Evolutionary conservation across 2,888 invertebrate genomes (phyloP).

Genomic region (Hypselothyrea guttata): DNA sequence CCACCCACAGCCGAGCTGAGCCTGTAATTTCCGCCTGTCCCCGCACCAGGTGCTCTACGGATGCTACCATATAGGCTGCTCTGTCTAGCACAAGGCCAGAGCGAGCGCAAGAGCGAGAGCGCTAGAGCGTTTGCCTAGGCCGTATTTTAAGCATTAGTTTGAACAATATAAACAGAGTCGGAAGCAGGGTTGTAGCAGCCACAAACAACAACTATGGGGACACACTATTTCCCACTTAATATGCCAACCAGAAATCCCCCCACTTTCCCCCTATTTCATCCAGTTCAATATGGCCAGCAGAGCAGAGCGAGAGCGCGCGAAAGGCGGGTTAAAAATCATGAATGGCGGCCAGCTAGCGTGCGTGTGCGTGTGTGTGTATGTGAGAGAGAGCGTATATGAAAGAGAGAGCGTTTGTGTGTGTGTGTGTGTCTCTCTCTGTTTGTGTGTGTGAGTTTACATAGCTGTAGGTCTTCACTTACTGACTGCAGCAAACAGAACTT

Average conservation of each 20-base stretch:
- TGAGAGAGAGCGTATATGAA: slow-evolving; percentile 2
- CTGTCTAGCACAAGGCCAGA: not conserved
- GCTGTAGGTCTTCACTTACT: slow-evolving; percentile 77
- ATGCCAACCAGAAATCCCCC: not conserved
- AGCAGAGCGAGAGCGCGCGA: slow-evolving; percentile 7
- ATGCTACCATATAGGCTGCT: slow-evolving; percentile 19
- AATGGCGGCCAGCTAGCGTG: slow-evolving; percentile 54
- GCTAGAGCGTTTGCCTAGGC: slow-evolving; percentile 51
- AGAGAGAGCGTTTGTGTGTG: slow-evolving; percentile 23
- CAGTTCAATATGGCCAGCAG: no score
- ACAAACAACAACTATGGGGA: slow-evolving; percentile 24
- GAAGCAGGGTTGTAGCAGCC: slow-evolving; percentile 8
- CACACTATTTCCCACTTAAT: slow-evolving; percentile 39
- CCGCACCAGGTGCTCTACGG: no score
- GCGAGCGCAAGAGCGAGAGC: slow-evolving; percentile 26
- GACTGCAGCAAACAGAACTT: slow-evolving; percentile 64
- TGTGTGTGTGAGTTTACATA: slow-evolving; percentile 35
- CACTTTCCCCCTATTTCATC: no score
- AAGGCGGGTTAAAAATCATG: slow-evolving; percentile 65
- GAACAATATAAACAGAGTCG: slow-evolving; percentile 70
- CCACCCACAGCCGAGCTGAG: no score
- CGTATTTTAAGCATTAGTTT: slow-evolving; percentile 76
- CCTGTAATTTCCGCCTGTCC: no score
- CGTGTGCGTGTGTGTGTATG: slow-evolving; percentile 19
- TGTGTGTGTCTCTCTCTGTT: no score